A percentile compares a stretch with the other conserved stretches of the same genome.
phyloP scores from a whole-genome alignment of 2,113 vertebrate species.

The Isichthys henryi region DNA sequence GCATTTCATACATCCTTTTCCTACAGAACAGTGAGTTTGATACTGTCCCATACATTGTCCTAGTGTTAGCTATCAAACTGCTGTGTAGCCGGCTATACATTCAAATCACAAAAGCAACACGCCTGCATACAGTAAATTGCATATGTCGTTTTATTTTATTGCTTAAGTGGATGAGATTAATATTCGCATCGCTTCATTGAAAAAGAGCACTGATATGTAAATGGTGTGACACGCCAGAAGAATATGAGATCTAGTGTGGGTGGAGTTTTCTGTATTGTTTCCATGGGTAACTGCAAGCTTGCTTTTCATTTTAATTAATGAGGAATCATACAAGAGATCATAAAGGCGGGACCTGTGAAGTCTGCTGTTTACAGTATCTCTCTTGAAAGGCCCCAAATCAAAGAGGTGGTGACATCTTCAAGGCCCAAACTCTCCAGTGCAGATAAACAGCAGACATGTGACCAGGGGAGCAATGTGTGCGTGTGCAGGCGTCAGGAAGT shows the following conservation, averaged over 20 bases:
- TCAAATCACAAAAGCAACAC: too few relatives aligned
- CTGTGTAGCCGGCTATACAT: too few relatives aligned
- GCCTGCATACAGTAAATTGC: too few relatives aligned
- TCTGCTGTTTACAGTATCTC: not conserved
- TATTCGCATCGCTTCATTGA: not conserved
- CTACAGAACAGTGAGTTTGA: too few relatives aligned
- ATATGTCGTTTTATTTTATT: too few relatives aligned
- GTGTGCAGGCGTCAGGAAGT: slow-evolving; percentile 2
- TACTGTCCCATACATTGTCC: too few relatives aligned
- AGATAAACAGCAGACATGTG: not conserved
- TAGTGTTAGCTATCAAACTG: too few relatives aligned
- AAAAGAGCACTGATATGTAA: not conserved
- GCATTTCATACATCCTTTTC: too few relatives aligned
- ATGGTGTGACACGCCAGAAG: not conserved
- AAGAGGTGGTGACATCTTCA: not conserved
- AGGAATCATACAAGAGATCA: not conserved
- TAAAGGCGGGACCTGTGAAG: not conserved
- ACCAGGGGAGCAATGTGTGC: not conserved
- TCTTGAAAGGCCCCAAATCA: not conserved
- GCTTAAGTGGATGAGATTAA: too few relatives aligned
- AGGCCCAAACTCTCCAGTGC: not conserved
- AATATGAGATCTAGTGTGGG: not conserved
- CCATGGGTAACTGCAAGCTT: not conserved
- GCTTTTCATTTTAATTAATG: not conserved
- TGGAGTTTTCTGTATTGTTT: not conserved